Conservation (phyloP, 2,113 vertebrate species). For the Mirounga angustirostris region DNA sequence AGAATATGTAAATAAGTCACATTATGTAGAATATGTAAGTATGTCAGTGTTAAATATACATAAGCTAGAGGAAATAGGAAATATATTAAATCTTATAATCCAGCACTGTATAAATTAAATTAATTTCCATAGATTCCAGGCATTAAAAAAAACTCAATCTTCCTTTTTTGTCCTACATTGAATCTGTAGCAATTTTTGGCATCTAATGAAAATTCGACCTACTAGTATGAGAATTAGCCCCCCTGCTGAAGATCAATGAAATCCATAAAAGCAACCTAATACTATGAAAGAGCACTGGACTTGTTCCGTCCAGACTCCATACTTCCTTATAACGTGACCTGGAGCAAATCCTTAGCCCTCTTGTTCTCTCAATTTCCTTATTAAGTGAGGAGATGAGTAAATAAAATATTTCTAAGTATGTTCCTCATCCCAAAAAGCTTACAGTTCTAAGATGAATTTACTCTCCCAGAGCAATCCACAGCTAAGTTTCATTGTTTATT, state of each 20-base stretch:
- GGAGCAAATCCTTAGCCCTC: background rate
- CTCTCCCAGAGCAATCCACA: background rate
- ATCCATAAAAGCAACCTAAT: background rate
- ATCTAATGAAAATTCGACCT: background rate
- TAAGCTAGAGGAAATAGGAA: slow-evolving; percentile 1
- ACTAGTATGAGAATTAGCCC: background rate
- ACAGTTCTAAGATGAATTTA: background rate
- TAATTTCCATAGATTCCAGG: background rate
- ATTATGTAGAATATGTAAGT: background rate
- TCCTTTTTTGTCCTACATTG: background rate
- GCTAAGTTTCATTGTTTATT: background rate
- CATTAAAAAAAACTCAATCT: background rate
- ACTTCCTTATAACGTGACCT: background rate
- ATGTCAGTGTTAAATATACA: background rate
- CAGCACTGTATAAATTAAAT: background rate
- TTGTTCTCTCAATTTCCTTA: background rate
- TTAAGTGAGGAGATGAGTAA: background rate
- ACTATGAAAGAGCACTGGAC: background rate
- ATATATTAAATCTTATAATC: background rate
- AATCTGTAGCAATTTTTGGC: background rate
- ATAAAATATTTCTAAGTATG: background rate
- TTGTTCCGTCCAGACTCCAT: background rate
- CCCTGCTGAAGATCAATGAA: background rate
- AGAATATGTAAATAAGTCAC: background rate
- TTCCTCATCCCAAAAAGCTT: background rate